Percentiles rank a stretch among this genome's conserved stretches.
Evolutionary conservation across 2,888 invertebrate species (phyloP).

Genomic region (Nymphalis polychloros): DNA sequence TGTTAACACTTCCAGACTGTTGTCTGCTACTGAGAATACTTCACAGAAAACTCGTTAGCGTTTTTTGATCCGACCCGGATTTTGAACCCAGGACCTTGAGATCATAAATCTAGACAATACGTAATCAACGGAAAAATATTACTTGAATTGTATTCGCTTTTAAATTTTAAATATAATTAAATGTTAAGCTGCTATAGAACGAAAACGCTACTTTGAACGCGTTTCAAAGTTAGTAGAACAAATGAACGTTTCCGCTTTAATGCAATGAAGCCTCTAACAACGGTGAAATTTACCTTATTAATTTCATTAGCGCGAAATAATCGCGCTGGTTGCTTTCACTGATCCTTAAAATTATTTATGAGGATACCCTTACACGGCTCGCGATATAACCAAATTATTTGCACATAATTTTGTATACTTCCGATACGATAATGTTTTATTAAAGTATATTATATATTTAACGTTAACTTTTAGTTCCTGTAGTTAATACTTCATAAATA

Average conservation of each 20-base stretch:
- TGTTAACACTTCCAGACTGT: too few relatives aligned
- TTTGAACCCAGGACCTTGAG: too few relatives aligned
- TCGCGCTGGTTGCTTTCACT: slow-evolving; percentile 61
- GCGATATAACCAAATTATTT: slow-evolving; percentile 33
- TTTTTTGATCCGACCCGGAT: too few relatives aligned
- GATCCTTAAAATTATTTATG: slow-evolving; percentile 71
- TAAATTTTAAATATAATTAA: not conserved
- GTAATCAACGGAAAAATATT: too few relatives aligned
- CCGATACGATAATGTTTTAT: slow-evolving; percentile 18
- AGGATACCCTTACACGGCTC: slow-evolving; percentile 45
- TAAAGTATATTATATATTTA: not conserved
- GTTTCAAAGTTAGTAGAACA: slow-evolving; percentile 49
- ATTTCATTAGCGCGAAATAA: slow-evolving; percentile 72
- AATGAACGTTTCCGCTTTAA: slow-evolving; percentile 59
- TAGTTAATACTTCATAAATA: too few relatives aligned
- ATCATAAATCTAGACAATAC: too few relatives aligned
- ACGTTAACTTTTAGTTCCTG: too few relatives aligned
- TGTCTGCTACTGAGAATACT: too few relatives aligned
- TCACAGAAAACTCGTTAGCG: too few relatives aligned
- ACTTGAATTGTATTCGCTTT: slow-evolving; percentile 10
- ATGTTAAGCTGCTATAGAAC: slow-evolving; percentile 19
- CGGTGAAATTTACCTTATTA: slow-evolving; percentile 61
- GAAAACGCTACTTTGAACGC: slow-evolving; percentile 26
- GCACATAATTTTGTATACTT: slow-evolving; percentile 24
- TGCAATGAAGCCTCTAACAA: slow-evolving; percentile 52